Percentiles rank a stretch among this genome's conserved stretches.
These are phyloP conservation scores for Coptodon bakossiorum DNA, from an alignment of 2,113 vertebrate genomes.

Conservation along the genomic window DNA sequence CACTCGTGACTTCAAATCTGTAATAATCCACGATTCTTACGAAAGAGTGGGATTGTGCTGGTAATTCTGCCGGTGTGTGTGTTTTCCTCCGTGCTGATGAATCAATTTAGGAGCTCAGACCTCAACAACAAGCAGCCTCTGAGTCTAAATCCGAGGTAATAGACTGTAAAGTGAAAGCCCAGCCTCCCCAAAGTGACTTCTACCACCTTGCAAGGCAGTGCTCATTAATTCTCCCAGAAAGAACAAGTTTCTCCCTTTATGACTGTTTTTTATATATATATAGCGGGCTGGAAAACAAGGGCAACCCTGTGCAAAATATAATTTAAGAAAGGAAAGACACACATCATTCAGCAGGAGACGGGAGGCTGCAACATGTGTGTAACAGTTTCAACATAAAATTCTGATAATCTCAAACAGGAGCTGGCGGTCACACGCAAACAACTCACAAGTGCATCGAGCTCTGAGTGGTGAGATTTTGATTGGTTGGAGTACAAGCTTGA, in stretches of 20 bases:
- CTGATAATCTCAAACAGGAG: neutral
- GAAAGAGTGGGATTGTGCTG: neutral
- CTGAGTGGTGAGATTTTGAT: neutral
- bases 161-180: slow-evolving; percentile 1
- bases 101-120: neutral
- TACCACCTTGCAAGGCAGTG: neutral
- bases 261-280: neutral
- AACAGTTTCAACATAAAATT: neutral
- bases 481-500: neutral
- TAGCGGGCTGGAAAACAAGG: neutral
- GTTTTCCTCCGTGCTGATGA: neutral
- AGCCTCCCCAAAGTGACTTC: slow-evolving; percentile 4
- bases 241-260: neutral
- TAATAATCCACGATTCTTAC: neutral
- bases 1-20: neutral
- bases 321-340: neutral
- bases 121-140: neutral
- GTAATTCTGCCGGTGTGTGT: neutral
- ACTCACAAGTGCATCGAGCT: neutral
- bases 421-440: neutral
- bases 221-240: neutral
- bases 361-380: neutral
- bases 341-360: neutral
- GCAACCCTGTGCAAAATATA: neutral
- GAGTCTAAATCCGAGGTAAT: slow-evolving; percentile 6